Evolutionary conservation across 2,888 invertebrate genomes (phyloP).

Genomic region (Elmis aenea): DNA sequence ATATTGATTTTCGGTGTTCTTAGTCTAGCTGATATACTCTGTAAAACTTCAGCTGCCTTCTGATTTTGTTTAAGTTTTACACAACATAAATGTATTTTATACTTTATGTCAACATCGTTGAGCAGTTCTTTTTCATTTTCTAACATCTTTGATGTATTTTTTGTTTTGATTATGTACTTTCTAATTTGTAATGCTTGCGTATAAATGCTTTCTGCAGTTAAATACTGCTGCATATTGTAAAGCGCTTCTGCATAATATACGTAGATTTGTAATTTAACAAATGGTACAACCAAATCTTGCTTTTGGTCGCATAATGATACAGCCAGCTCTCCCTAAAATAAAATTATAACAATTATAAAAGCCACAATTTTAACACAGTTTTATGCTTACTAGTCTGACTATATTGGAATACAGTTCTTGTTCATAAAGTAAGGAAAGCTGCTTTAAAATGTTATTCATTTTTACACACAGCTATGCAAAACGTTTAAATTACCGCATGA

Average conservation of each 20-base stretch:
- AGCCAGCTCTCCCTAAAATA: constrained; percentile 57
- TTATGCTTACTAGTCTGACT: constrained; percentile 58
- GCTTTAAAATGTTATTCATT: constrained; percentile 59
- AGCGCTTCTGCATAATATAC: constrained; percentile 68
- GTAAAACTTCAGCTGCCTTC: constrained; percentile 56
- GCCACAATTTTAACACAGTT: background rate
- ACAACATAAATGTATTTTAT: constrained; percentile 65
- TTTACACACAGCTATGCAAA: too few species aligned
- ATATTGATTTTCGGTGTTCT: constrained; percentile 70
- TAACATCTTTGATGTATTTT: constrained; percentile 44
- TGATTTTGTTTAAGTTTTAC: constrained; percentile 59
- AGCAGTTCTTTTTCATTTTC: constrained; percentile 51
- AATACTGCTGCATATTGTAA: constrained; percentile 60
- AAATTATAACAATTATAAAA: background rate
- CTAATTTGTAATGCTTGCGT: constrained; percentile 60
- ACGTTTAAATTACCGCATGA: too few species aligned
- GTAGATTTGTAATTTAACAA: constrained; percentile 63
- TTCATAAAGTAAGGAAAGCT: constrained; percentile 65
- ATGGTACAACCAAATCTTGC: constrained; percentile 54
- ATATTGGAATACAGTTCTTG: constrained; percentile 69
- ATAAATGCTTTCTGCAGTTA: constrained; percentile 64
- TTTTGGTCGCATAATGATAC: constrained; percentile 62
- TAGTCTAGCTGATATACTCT: constrained; percentile 58
- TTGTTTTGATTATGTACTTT: constrained; percentile 57
- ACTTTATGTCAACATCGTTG: constrained; percentile 66